phyloP scores from a whole-genome alignment of 2,113 vertebrate species.

The Dolichotis patagonum region DNA sequence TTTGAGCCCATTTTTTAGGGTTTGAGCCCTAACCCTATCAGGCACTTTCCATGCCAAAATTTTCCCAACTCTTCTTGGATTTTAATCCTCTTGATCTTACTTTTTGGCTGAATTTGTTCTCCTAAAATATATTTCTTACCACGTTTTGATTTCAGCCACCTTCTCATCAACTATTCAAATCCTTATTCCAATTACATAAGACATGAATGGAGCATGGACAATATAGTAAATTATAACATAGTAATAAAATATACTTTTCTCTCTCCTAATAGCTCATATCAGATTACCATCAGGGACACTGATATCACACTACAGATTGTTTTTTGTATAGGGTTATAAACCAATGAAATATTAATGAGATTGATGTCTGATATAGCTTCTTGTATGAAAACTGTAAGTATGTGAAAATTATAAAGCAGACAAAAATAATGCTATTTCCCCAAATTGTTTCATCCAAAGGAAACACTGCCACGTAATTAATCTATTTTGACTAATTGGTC shows the following conservation, averaged over 20 bases:
- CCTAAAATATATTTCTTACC: not conserved
- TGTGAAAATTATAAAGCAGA: not conserved
- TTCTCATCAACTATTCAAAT: not conserved
- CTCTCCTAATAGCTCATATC: not conserved
- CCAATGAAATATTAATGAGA: not conserved
- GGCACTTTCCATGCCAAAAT: not conserved
- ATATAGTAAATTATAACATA: not conserved
- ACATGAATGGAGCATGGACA: not conserved
- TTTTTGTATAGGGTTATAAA: not conserved
- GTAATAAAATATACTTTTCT: not conserved
- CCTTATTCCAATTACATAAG: not conserved
- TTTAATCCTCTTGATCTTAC: not conserved
- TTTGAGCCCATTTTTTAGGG: not conserved
- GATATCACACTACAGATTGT: not conserved
- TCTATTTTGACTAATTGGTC: not conserved
- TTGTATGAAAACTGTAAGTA: not conserved
- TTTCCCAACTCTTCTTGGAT: not conserved
- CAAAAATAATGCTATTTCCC: not conserved
- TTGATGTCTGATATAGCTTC: not conserved
- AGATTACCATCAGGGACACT: not conserved
- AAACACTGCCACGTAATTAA: not conserved
- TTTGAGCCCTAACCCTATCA: too few species aligned
- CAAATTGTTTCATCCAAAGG: not conserved
- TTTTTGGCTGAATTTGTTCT: not conserved
- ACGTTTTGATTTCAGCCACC: not conserved